Evolutionary conservation across 2,888 invertebrate genomes (phyloP).

Genomic region (Trissolcus japonicus): DNA sequence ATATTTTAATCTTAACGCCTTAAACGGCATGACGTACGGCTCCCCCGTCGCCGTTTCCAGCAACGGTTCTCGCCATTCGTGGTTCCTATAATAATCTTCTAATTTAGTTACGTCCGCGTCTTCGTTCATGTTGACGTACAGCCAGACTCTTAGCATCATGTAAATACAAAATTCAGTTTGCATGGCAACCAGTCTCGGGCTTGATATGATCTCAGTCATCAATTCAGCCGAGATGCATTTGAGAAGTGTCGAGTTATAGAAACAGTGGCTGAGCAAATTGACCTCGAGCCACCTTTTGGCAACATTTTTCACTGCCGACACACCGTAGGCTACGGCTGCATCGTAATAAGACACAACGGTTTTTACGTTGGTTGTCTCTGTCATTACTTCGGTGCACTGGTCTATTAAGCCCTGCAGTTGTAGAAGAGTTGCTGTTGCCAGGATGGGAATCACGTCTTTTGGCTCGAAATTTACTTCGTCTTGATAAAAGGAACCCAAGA

Average conservation of each 20-base stretch:
- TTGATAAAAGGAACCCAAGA: slow-evolving; percentile 81
- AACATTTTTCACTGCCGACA: slow-evolving; percentile 80
- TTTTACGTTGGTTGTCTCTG: slow-evolving; percentile 84
- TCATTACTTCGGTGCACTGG: slow-evolving; percentile 85
- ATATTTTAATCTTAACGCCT: slow-evolving; percentile 82
- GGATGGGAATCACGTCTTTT: slow-evolving; percentile 81
- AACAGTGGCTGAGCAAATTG: slow-evolving; percentile 81
- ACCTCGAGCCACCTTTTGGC: slow-evolving; percentile 84
- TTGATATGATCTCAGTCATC: slow-evolving; percentile 81
- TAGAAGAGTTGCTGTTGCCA: slow-evolving; percentile 86
- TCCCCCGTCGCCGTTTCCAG: slow-evolving; percentile 80
- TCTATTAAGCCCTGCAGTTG: slow-evolving; percentile 85
- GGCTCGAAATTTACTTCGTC: slow-evolving; percentile 85
- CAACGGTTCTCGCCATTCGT: slow-evolving; percentile 77
- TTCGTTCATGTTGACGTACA: slow-evolving; percentile 67
- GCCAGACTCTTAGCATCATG: slow-evolving; percentile 83
- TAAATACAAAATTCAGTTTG: slow-evolving; percentile 88
- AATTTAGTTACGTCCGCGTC: slow-evolving; percentile 64
- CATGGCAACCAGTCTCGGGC: slow-evolving; percentile 83
- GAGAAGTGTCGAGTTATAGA: slow-evolving; percentile 78
- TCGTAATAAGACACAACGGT: slow-evolving; percentile 84
- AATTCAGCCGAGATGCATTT: slow-evolving; percentile 81
- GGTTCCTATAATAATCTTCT: slow-evolving; percentile 71
- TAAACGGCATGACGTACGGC: slow-evolving; percentile 80
- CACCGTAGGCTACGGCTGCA: slow-evolving; percentile 83